Base-by-base conservation (phyloP, 2,113 vertebrate species). In the Lepisosteus oculatus region DNA sequence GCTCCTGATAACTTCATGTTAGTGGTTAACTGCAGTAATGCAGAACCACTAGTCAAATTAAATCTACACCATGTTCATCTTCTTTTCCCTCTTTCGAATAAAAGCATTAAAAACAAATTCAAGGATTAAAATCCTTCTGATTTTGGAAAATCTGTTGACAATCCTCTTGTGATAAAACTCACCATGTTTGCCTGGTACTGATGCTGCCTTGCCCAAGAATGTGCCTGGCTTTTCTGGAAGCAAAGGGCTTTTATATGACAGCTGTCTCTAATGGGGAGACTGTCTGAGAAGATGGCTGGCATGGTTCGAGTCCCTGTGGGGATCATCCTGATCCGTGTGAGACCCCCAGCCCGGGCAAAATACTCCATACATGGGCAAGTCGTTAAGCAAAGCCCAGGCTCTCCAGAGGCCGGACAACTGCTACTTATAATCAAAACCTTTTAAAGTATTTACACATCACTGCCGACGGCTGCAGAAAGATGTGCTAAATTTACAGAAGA, bases 161-260 rank as follows among this genome's bases (percentile, higher is more conserved):
- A 70, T 45, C 55, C 47, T 51, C 47, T 9, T 6, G 11, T 47
- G 15, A 14, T 4, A 45, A 62, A 5, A 81, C 81, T 13, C 74
- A 84, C 82, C 73, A 81, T 84, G 13, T 71, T 67, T 62, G 29
- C 59, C 15, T 15, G 57, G 17, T 29, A 61, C 61, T 51, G 70
- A 61, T 64, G 67, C 65, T 76, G 41, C 45, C 13, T 29, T 67
- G 51, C 14, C 41, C 42, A 69, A 70, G 79, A 44, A 57, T 74
- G 54, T 41, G 77, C 12, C 43, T 43, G 47, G 43, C 42, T 43
- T 3, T 64, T 44, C 41, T 29, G 70, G 43, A 66, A 57, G 63
- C 17, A 43, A 17, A 55, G 14, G 6, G 57, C 79, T 86, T 86
- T 84, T 82, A 80, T 83, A 80, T 61, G 57, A 59, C 86, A 84